These are phyloP conservation scores for Xenopus petersii DNA, from an alignment of 2,797 vertebrate species.

Conservation along the genomic window DNA sequence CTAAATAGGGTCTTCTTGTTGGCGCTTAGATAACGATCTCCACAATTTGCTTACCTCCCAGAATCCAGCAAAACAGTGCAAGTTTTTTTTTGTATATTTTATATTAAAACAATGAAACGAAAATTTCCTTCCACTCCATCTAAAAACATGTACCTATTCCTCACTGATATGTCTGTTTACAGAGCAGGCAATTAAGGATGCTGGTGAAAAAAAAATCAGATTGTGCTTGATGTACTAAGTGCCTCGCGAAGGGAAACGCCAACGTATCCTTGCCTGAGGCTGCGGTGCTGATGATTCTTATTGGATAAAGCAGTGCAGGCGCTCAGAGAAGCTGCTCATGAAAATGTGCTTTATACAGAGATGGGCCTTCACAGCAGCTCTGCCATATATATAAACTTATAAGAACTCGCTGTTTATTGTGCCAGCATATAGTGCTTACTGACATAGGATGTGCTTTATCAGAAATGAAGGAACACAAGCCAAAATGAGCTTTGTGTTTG, in stretches of 20 bases:
- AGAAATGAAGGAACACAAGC: conserved; percentile 20
- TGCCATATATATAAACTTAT: not conserved
- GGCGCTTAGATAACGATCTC: conserved; percentile 11
- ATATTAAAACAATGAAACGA: not conserved
- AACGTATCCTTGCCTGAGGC: not conserved
- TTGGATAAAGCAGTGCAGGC: not conserved
- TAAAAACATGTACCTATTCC: not conserved
- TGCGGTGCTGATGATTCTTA: not conserved
- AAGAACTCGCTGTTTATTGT: not conserved
- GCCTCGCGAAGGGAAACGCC: conserved; percentile 12
- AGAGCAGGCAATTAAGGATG: not conserved
- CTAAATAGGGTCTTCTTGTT: conserved; percentile 25
- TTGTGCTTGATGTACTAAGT: conserved; percentile 18
- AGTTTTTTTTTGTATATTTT: not conserved
- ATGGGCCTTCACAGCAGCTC: too few species aligned
- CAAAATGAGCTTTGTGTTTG: not conserved
- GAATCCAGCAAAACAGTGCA: not conserved
- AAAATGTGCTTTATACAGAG: not conserved
- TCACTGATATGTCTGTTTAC: not conserved
- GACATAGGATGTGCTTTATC: not conserved
- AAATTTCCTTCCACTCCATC: not conserved
- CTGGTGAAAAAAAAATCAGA: not conserved
- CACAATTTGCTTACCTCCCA: conserved; percentile 1
- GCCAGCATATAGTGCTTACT: not conserved
- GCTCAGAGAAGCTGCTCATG: too few species aligned